Evolutionary conservation across 2,113 vertebrate genomes (phyloP).

Genomic region (Emydocephalus ijimae): DNA sequence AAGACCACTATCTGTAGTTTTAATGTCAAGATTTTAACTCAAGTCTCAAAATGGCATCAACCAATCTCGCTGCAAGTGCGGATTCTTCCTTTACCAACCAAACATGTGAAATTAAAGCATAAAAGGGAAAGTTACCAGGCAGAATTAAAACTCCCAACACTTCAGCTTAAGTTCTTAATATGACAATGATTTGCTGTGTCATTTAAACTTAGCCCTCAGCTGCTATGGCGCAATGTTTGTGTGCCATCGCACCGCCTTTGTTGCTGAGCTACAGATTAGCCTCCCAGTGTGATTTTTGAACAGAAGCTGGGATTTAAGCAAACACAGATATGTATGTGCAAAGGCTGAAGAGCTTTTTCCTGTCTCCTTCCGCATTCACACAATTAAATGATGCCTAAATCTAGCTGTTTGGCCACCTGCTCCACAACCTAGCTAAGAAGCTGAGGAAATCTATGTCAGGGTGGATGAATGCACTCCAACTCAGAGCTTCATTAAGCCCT

Average conservation of each 20-base stretch:
- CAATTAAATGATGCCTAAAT: neutral
- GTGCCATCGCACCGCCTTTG: neutral
- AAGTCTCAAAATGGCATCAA: neutral
- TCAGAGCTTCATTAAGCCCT: neutral
- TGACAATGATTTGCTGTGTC: neutral
- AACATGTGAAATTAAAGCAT: neutral
- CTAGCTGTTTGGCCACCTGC: neutral
- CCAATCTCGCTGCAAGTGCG: neutral
- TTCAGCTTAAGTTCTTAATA: neutral
- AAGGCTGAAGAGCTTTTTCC: neutral
- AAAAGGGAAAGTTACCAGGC: neutral
- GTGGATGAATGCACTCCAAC: neutral
- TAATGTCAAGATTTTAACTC: neutral
- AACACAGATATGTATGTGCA: neutral
- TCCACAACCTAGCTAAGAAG: neutral
- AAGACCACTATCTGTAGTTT: neutral
- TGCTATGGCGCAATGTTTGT: neutral
- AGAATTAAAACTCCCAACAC: neutral
- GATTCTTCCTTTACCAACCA: neutral
- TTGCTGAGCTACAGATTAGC: neutral
- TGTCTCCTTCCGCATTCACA: neutral
- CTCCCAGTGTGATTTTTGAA: neutral
- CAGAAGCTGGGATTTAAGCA: neutral
- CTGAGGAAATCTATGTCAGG: constrained; percentile 7
- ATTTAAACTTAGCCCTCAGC: neutral